phyloP scores from a whole-genome alignment of 2,888 invertebrate species.

The Caenorhabditis sp. region DNA sequence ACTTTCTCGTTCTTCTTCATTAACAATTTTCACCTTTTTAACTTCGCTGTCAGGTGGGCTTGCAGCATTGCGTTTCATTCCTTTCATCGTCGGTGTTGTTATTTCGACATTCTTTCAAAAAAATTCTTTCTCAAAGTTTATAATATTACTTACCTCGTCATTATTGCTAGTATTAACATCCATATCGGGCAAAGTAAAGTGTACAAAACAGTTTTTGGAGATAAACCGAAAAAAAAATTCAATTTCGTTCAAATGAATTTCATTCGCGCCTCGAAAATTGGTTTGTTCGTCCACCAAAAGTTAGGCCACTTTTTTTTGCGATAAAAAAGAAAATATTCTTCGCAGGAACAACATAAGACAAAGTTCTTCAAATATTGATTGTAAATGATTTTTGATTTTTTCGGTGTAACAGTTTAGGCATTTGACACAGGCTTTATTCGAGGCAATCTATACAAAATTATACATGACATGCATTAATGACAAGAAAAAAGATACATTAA shows the following conservation, averaged over 20 bases:
- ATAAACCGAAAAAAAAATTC: neutral
- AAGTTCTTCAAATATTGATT: too few species aligned
- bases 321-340: neutral
- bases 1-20: neutral
- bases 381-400: too few species aligned
- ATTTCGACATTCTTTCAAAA: neutral
- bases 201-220: too few species aligned
- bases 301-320: neutral
- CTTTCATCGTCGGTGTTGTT: slow-evolving; percentile 16
- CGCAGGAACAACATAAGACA: too few species aligned
- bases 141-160: too few species aligned
- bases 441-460: neutral
- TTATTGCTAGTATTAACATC: too few species aligned
- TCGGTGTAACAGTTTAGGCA: too few species aligned
- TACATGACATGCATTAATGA: neutral
- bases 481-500: neutral
- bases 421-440: neutral
- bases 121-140: neutral
- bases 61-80: slow-evolving; percentile 23
- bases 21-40: slow-evolving; percentile 18
- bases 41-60: slow-evolving; percentile 19
- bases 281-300: neutral
- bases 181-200: too few species aligned
- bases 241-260: neutral
- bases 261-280: neutral